Evolutionary conservation across 2,888 invertebrate genomes (phyloP).

Genomic region (Dynastes tityus): DNA sequence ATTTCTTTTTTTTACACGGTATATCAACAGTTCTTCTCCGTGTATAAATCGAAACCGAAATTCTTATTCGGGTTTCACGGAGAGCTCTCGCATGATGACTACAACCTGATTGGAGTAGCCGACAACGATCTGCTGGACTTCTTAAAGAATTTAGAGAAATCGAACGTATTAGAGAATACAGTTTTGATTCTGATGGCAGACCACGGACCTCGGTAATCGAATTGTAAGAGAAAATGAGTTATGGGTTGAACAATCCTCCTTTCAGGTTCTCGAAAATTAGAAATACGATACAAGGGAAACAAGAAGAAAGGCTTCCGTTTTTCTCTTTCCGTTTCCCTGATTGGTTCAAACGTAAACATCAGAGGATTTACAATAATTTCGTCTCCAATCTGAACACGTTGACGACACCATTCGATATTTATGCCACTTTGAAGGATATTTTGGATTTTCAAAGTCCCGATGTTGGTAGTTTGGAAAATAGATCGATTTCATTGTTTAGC

Average conservation of each 20-base stretch:
- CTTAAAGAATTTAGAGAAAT: constrained; percentile 76
- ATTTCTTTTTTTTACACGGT: constrained; percentile 52
- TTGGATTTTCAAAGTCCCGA: constrained; percentile 72
- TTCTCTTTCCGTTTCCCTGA: constrained; percentile 86
- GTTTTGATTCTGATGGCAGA: constrained; percentile 93
- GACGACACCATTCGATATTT: constrained; percentile 91
- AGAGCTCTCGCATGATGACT: constrained; percentile 90
- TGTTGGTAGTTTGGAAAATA: constrained; percentile 72
- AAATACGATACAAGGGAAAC: constrained; percentile 90
- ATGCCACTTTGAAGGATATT: constrained; percentile 84
- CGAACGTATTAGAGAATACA: constrained; percentile 83
- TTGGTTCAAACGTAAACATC: constrained; percentile 77
- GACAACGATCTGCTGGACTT: constrained; percentile 83
- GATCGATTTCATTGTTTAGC: constrained; percentile 77
- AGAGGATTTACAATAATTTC: constrained; percentile 76
- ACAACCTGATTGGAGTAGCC: constrained; percentile 83
- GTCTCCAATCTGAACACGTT: constrained; percentile 79
- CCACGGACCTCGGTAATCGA: constrained; percentile 85
- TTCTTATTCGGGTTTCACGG: constrained; percentile 92
- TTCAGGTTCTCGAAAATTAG: constrained; percentile 85
- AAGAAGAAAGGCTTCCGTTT: constrained; percentile 92
- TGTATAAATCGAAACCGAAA: constrained; percentile 80
- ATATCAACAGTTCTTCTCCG: constrained; percentile 71
- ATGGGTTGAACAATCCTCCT: not conserved
- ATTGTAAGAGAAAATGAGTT: not conserved